Conservation (phyloP, 35 echinoderm and acorn worm species). For the Anneissia japonica region DNA sequence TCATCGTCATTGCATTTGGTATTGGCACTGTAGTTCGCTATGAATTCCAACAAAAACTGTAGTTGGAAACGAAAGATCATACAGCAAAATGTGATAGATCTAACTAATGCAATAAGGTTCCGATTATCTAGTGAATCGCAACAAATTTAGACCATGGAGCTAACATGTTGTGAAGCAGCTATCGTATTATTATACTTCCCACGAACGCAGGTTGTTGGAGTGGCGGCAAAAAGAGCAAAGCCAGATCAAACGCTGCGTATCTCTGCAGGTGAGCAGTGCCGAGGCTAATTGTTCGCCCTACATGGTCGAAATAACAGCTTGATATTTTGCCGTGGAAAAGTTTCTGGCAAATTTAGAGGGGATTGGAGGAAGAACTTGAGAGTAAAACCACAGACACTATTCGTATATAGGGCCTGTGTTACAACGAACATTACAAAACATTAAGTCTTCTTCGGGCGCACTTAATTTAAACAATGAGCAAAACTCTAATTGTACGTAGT, state of each 20-base stretch:
- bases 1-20: too few relatives aligned
- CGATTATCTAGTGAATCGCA: background rate
- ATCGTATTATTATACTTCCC: background rate
- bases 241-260: background rate
- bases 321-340: background rate
- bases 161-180: background rate
- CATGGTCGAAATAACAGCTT: background rate
- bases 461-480: too few relatives aligned
- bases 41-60: too few relatives aligned
- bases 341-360: background rate
- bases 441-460: too few relatives aligned
- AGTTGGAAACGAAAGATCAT: too few relatives aligned
- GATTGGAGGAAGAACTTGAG: too few relatives aligned
- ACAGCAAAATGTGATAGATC: background rate
- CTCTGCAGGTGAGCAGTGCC: background rate
- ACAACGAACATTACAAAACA: too few relatives aligned
- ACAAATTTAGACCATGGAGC: constrained; percentile 2
- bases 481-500: too few relatives aligned
- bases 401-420: too few relatives aligned
- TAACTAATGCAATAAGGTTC: background rate
- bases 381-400: too few relatives aligned
- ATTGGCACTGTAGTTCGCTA: too few relatives aligned
- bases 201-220: background rate
- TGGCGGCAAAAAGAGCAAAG: background rate
- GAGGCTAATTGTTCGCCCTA: background rate